Evolutionary conservation across 1,140 invertebrate genomes (phyloP).

Genomic region (Bemisia tabaci): DNA sequence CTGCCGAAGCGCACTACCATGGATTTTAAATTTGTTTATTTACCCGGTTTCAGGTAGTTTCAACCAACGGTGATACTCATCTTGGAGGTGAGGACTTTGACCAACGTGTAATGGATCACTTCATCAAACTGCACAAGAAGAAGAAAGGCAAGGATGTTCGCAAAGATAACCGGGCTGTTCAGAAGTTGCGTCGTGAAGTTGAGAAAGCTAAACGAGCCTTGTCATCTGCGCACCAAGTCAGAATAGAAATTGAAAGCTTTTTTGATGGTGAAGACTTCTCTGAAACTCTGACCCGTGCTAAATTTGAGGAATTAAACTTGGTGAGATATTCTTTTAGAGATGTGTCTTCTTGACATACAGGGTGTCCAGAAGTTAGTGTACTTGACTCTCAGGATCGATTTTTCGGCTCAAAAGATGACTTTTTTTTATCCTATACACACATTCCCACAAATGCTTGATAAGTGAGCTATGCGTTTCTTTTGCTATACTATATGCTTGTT

Average conservation of each 20-base stretch:
- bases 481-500: no score
- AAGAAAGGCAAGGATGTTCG: conserved; percentile 97
- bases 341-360: no score
- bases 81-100: conserved; percentile 98
- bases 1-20: no score
- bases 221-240: conserved; percentile 81
- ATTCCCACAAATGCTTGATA: no score
- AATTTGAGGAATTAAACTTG: conserved; percentile 99
- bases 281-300: conserved; percentile 95
- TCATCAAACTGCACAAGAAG: conserved; percentile 97
- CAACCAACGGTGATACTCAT: conserved; percentile 98
- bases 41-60: no score
- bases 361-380: no score
- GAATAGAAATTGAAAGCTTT: conserved; percentile 98
- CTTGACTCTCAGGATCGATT: no score
- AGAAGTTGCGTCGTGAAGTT: conserved; percentile 91
- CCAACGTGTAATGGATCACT: conserved; percentile 96
- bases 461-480: no score
- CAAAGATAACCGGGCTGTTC: conserved; percentile 87
- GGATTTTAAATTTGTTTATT: no score
- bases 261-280: conserved; percentile 99
- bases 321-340: conserved; percentile 18
- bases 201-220: conserved; percentile 96
- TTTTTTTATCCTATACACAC: no score
- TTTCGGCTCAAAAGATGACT: no score